Evolutionary conservation across 2,888 invertebrate genomes (phyloP), one percentile per base, ranked within the genome.

Genomic region (Xestia rhomboidea): DNA sequence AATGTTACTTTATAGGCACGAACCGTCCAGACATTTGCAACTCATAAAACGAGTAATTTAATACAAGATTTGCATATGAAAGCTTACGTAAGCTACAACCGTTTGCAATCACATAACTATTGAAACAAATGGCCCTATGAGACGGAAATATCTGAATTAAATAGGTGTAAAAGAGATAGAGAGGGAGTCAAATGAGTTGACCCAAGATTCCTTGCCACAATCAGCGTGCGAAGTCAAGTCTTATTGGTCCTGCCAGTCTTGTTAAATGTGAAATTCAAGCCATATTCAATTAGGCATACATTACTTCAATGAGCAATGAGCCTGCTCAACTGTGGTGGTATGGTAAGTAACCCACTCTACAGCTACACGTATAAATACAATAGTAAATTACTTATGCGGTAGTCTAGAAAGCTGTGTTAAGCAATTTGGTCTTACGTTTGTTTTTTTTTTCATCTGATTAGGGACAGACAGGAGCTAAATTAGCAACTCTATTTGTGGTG

Each of bases 201-300:
- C 96, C 95, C 89, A 88, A 92, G 94, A 95, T 95, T 95, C 95
- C 91, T 93, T 87, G 86, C 89, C 87, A 93, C 95, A 96, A 96
- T 96, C 96, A 95, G 95, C 95, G 95, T 95, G 96, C 96, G 94
- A 96, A 96, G 95, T 91, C 87, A 92, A 89, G 79, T 91, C 90
- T 92, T 94, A 93, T 95, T 95, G 93, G 91, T 93, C 92, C 92
- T 92, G 92, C 92, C 92, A 90, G 87, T 90, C 92, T 92, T 88
- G 91, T 94, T 94, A 92, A 92, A 90, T 88, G 90, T 92, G 95
- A 93, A 93, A 95, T 93, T 93, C 92, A 93, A 96, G 93, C 91
- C 91, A 91, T 91, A 93, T 93, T 94, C 91, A 93, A 95, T 95
- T 94, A 92, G 85, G 79, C 77, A 84, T 89, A 91, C 91, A 75